Conservation (phyloP, 2,113 vertebrate species). For the Ammodytes dubius region DNA sequence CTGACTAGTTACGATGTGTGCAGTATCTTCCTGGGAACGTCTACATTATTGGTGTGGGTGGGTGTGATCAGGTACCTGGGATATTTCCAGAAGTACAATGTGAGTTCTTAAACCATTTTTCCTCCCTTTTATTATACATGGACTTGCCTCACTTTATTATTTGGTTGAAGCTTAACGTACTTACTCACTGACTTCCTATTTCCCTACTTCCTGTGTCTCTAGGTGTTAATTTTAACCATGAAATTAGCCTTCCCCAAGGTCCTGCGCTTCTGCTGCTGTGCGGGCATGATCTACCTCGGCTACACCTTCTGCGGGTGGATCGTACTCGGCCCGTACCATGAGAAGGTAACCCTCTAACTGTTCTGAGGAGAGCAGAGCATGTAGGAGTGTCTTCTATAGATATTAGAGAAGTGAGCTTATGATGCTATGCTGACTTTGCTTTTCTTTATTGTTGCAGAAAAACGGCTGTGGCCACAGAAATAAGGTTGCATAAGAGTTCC, state of each 20-base stretch:
- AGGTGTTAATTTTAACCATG: constrained; percentile 98
- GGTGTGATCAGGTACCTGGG: constrained; percentile 96
- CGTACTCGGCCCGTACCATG: constrained; percentile 95
- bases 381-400: background rate
- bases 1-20: constrained; percentile 95
- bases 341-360: constrained; percentile 88
- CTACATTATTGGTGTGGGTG: constrained; percentile 95
- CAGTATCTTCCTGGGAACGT: constrained; percentile 96
- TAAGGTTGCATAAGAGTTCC: background rate
- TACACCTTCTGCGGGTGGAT: constrained; percentile 99
- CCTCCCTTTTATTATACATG: background rate
- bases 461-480: background rate
- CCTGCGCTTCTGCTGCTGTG: constrained; percentile 95
- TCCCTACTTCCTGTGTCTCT: background rate
- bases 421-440: background rate
- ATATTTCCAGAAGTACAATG: constrained; percentile 98
- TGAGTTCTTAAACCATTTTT: constrained; percentile 76
- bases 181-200: background rate
- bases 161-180: background rate
- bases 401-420: background rate
- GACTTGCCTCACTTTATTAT: background rate
- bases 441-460: background rate
- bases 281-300: constrained; percentile 97
- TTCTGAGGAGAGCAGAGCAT: background rate
- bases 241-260: constrained; percentile 94